Conservation (phyloP, 1,140 invertebrate genomes). For the Pseudomyrmex cubaensis region DNA sequence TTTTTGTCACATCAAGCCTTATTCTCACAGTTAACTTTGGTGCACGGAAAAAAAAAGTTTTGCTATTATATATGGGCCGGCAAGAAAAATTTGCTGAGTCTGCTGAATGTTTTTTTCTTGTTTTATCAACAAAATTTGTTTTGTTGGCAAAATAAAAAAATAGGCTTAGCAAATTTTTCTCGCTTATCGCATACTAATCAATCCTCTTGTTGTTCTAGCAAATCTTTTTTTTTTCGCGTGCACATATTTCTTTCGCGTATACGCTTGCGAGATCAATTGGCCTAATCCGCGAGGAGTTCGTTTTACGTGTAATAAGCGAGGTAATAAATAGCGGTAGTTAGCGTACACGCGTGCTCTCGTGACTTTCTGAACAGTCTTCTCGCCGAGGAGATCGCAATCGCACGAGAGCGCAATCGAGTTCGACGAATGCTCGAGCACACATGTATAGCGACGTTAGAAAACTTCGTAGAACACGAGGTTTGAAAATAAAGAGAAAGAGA, state of each 20-base stretch:
- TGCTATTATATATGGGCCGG: no score
- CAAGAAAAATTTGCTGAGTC: no score
- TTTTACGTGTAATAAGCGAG: slow-evolving; percentile 42
- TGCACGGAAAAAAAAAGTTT: no score
- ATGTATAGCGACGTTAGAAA: slow-evolving; percentile 20
- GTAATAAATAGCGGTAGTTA: slow-evolving; percentile 40
- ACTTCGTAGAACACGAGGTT: neutral
- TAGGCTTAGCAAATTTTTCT: no score
- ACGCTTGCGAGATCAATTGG: slow-evolving; percentile 57
- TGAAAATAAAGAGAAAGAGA: neutral
- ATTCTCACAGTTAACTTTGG: slow-evolving; percentile 6
- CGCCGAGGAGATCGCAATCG: neutral
- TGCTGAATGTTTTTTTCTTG: no score
- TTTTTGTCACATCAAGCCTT: neutral
- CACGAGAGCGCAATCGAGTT: slow-evolving; percentile 35
- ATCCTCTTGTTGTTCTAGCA: no score
- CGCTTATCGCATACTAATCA: no score
- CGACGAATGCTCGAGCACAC: slow-evolving; percentile 31
- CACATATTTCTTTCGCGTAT: slow-evolving; percentile 16
- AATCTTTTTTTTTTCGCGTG: neutral
- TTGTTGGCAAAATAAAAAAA: no score
- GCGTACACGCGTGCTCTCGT: neutral
- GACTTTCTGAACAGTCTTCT: slow-evolving; percentile 1
- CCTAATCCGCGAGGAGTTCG: slow-evolving; percentile 60
- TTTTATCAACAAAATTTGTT: no score